Conservation (phyloP, 1,140 invertebrate species). For the Pogonognathellus flavescens region DNA sequence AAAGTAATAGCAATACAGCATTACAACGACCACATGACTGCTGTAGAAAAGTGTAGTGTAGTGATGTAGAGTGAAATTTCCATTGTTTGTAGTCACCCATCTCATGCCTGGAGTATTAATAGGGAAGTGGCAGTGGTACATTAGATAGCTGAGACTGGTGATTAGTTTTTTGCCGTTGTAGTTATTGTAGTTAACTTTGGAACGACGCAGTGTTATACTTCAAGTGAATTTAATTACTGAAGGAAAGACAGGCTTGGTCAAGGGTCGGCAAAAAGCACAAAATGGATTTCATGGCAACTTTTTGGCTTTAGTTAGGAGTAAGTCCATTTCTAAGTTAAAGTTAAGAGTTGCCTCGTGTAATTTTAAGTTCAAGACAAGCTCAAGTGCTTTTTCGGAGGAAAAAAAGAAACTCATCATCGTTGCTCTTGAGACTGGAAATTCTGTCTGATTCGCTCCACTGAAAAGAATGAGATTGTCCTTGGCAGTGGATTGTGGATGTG, state of each 20-base stretch:
- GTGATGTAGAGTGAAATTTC: too few species aligned
- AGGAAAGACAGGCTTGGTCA: constrained; percentile 22
- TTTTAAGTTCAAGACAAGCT: constrained; percentile 45
- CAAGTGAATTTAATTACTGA: constrained; percentile 25
- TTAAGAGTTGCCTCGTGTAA: constrained; percentile 31
- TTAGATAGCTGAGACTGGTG: neutral
- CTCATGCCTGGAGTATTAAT: too few species aligned
- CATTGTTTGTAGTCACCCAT: too few species aligned
- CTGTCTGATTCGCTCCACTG: constrained; percentile 31
- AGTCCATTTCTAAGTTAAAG: constrained; percentile 13
- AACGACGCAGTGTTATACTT: neutral
- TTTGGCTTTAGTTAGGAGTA: constrained; percentile 1
- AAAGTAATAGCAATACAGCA: too few species aligned
- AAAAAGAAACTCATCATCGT: constrained; percentile 36
- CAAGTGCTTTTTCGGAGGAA: constrained; percentile 8
- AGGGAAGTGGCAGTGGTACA: neutral
- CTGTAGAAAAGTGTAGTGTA: too few species aligned
- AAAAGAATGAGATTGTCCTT: constrained; percentile 35
- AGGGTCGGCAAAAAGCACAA: constrained; percentile 27
- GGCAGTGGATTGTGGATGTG: constrained; percentile 41
- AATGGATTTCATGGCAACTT: constrained; percentile 29
- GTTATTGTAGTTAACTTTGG: constrained; percentile 17
- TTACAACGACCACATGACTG: too few species aligned
- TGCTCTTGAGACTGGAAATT: constrained; percentile 36
- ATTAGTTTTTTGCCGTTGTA: neutral